Percentiles rank a stretch among this genome's conserved stretches.
Conservation (phyloP, 2,888 invertebrate genomes). For the Plagodis pulveraria region DNA sequence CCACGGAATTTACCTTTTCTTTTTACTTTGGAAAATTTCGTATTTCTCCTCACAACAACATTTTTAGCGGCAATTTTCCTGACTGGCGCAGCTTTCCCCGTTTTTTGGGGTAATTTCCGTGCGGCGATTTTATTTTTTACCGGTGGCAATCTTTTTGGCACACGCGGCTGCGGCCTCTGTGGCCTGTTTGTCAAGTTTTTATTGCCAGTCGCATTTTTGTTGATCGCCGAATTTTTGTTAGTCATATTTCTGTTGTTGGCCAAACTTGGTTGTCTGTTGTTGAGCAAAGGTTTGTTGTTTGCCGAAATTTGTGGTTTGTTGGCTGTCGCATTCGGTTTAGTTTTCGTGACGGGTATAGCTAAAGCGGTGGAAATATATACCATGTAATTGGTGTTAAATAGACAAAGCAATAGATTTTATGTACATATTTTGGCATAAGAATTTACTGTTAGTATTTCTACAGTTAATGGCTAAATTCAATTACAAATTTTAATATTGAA, state of each 20-base stretch:
- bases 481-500: no score
- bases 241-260: conserved; percentile 20
- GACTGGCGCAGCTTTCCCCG: conserved; percentile 44
- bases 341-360: conserved; percentile 44
- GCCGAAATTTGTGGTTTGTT: conserved; percentile 13
- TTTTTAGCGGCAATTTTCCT: conserved; percentile 65
- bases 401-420: conserved; percentile 10
- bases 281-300: conserved; percentile 17
- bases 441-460: no score
- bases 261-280: conserved; percentile 12
- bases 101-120: conserved; percentile 54
- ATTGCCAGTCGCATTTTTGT: neutral
- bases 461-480: no score
- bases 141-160: conserved; percentile 45
- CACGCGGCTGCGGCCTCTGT: conserved; percentile 26
- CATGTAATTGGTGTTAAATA: conserved; percentile 26
- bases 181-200: conserved; percentile 12
- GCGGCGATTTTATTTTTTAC: conserved; percentile 36
- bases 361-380: conserved; percentile 37
- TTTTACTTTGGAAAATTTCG: conserved; percentile 60
- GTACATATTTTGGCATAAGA: conserved; percentile 20
- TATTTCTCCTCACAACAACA: conserved; percentile 61
- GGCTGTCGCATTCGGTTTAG: conserved; percentile 15
- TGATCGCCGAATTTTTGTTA: conserved; percentile 11
- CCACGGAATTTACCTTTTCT: conserved; percentile 66